Base-by-base conservation (phyloP, 2,888 invertebrate species). In the Barypeithes pellucidus region DNA sequence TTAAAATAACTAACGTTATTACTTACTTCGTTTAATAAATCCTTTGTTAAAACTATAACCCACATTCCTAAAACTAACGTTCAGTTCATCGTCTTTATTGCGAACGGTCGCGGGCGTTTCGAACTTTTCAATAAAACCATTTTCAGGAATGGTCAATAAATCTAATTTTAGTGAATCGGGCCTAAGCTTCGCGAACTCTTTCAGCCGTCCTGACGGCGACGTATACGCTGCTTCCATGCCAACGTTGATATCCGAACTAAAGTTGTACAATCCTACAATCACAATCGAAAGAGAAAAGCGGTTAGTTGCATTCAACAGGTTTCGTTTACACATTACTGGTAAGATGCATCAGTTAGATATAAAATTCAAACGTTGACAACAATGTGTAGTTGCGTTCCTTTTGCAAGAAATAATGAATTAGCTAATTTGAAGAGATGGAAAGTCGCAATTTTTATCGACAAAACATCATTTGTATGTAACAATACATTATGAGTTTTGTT, bases 61-160 rank as follows among this genome's bases (percentile, higher is more conserved):
- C 72, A 94, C 85, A 81, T 92, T 89, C 81, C 88, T 88, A 82
- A 94, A 94, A 75, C 90, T 89, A 77, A 94, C 88, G 81, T 91
- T 90, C 59, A 93, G 87, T 52, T 78, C 76, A 45, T 78, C 77
- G n/a, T 71, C 73, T 3, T 62, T 66, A 5, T 7, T 14, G 9
- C 14, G 1, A 20, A 24, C 24, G 11, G 39, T 5, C 24, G 66
- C 24, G 11, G 39, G 5, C 24, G 66, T 43, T 33, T 75, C 77
- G 29, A 81, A 81, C 16, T 75, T 79, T 45, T 77, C 71, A 47
- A 80, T 62, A 50, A 77, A 78, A 63, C 78, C 77, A 77, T 82
- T 77, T 75, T 84, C 83, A 12, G 84, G 83, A 43, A 82, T 81
- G 5, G 82, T 81, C 61, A 84, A 72, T 60, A 85, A 72, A 75